Evolutionary conservation across 2,797 vertebrate genomes (phyloP).

Genomic region (Enteromius radiatus): DNA sequence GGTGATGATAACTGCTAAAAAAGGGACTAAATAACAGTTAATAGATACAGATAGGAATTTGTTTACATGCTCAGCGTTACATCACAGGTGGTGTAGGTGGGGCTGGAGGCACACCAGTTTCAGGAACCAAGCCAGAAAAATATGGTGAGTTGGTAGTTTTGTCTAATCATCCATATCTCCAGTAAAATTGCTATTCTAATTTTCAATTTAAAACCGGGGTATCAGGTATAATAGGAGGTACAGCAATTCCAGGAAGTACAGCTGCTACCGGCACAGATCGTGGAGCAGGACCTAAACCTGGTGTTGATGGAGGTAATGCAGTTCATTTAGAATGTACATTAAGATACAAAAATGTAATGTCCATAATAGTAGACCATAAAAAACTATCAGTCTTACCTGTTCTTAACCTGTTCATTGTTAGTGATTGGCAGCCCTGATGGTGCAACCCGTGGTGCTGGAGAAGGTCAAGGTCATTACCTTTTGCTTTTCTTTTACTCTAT

Average conservation of each 20-base stretch:
- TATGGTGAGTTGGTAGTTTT: constrained; percentile 22
- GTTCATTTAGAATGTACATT: neutral
- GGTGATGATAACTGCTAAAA: constrained; percentile 33
- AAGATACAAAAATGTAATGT: neutral
- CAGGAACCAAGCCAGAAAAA: constrained; percentile 50
- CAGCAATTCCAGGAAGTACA: constrained; percentile 38
- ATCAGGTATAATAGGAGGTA: constrained; percentile 48
- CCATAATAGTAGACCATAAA: neutral
- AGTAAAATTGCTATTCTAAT: neutral
- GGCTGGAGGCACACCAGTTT: constrained; percentile 36
- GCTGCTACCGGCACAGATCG: constrained; percentile 35
- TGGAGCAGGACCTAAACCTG: constrained; percentile 38
- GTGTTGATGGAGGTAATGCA: constrained; percentile 52
- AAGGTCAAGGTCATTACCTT: constrained; percentile 51
- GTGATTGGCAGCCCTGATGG: constrained; percentile 35
- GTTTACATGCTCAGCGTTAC: neutral
- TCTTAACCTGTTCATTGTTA: constrained; percentile 6
- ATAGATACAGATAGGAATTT: neutral
- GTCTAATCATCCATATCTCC: neutral
- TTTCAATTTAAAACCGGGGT: constrained; percentile 29
- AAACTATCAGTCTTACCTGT: neutral
- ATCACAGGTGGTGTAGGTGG: constrained; percentile 33
- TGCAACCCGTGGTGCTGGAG: constrained; percentile 55
- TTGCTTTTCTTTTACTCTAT: neutral
- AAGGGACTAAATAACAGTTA: neutral